These are phyloP conservation scores for Apomyelois bistriatella DNA, from an alignment of 2,888 invertebrate species.

Conservation along the genomic window DNA sequence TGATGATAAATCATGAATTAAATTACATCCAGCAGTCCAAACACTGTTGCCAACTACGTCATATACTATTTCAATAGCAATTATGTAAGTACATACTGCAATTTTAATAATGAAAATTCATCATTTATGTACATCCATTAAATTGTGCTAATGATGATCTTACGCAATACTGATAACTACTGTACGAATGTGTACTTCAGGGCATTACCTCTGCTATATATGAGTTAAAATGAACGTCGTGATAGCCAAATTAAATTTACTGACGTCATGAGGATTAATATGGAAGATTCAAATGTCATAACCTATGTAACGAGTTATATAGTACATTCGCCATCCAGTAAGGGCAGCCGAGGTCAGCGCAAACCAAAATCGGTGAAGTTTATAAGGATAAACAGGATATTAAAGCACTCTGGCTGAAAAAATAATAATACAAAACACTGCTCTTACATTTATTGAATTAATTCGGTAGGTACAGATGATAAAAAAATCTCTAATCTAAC, in stretches of 20 bases:
- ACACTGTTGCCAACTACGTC: neutral
- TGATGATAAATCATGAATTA: slow-evolving; percentile 3
- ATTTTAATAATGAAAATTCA: slow-evolving; percentile 1
- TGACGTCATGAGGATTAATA: slow-evolving; percentile 64
- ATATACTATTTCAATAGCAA: neutral
- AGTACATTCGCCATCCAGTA: slow-evolving; percentile 49
- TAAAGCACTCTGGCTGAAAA: neutral
- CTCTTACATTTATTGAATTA: slow-evolving; percentile 20
- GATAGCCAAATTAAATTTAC: slow-evolving; percentile 35
- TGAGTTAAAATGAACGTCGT: slow-evolving; percentile 33
- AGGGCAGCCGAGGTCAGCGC: slow-evolving; percentile 52
- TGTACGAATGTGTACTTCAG: slow-evolving; percentile 28
- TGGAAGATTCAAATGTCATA: slow-evolving; percentile 58
- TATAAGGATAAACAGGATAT: slow-evolving; percentile 37
- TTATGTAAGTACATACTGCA: neutral
- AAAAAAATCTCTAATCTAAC: neutral
- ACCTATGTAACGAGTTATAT: slow-evolving; percentile 45
- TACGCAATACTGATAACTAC: slow-evolving; percentile 19
- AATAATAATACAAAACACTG: slow-evolving; percentile 25
- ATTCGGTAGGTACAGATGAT: neutral
- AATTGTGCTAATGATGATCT: neutral
- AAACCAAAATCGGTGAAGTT: slow-evolving; percentile 42
- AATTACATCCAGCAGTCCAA: neutral
- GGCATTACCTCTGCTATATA: slow-evolving; percentile 27
- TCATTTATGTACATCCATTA: neutral